Conservation (phyloP, 2,113 vertebrate species). For the Tringa solitaria region DNA sequence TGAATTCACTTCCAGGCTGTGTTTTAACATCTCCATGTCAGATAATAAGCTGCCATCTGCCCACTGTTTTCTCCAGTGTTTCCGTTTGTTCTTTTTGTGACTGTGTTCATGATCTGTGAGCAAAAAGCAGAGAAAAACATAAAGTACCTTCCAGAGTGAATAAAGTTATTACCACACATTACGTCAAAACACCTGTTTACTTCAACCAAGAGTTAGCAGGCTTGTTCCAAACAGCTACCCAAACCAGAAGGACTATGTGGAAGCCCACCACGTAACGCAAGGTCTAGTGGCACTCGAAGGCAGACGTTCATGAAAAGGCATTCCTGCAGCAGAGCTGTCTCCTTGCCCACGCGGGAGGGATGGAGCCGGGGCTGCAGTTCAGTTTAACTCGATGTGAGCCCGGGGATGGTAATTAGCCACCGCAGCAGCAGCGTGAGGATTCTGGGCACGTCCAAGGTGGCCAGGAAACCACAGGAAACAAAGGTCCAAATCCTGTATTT, state of each 20-base stretch:
- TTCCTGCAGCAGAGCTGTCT: not conserved
- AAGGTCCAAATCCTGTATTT: constrained; percentile 61
- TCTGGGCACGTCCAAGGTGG: constrained; percentile 29
- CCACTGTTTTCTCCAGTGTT: constrained; percentile 60
- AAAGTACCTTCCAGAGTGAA: not conserved
- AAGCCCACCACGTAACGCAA: not conserved
- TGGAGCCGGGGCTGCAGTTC: not conserved
- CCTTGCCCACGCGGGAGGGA: not conserved
- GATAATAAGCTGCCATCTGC: constrained; percentile 62
- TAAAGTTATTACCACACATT: not conserved
- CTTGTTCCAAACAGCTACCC: not conserved
- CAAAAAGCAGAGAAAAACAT: not conserved
- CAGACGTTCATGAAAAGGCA: not conserved
- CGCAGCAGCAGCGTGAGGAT: not conserved
- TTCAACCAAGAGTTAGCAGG: not conserved
- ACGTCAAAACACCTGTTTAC: not conserved
- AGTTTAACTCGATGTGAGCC: not conserved
- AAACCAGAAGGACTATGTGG: not conserved
- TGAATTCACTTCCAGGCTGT: constrained; percentile 64
- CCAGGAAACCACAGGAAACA: constrained; percentile 55
- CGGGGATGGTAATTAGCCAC: constrained; percentile 32
- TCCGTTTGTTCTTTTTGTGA: constrained; percentile 74
- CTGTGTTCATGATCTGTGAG: constrained; percentile 81
- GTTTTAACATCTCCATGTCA: constrained; percentile 77
- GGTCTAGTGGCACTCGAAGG: not conserved